Conservation (phyloP, 1,140 invertebrate species). For the Harpegnathos saltator region DNA sequence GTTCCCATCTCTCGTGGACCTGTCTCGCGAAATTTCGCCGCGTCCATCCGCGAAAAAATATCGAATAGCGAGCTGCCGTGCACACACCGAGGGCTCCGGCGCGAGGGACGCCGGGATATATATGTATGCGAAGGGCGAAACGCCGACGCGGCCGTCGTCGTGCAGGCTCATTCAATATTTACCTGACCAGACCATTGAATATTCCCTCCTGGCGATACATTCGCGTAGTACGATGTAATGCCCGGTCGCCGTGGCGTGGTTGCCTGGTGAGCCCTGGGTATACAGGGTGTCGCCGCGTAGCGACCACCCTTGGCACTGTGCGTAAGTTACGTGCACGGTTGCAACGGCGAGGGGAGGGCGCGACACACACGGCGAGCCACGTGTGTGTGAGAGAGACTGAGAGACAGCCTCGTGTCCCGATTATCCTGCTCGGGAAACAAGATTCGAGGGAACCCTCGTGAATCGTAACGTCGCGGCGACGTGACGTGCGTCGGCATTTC, state of each 20-base stretch:
- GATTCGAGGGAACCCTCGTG: too few species aligned
- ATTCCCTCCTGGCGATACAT: conserved; percentile 78
- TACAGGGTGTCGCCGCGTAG: conserved; percentile 42
- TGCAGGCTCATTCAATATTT: conserved; percentile 79
- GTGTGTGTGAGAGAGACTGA: too few species aligned
- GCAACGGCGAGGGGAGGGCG: too few species aligned
- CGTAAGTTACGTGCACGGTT: neutral
- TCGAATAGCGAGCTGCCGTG: neutral
- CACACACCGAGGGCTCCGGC: neutral
- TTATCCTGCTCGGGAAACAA: too few species aligned
- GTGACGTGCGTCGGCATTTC: too few species aligned
- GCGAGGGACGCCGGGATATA: conserved; percentile 1
- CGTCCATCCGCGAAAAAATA: conserved; percentile 9
- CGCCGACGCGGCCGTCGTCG: conserved; percentile 30
- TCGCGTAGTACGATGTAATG: conserved; percentile 77
- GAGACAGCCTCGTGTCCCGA: too few species aligned
- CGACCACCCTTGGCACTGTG: neutral
- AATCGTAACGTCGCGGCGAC: too few species aligned
- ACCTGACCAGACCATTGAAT: conserved; percentile 79
- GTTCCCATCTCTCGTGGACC: too few species aligned
- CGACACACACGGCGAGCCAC: too few species aligned
- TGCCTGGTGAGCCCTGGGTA: neutral
- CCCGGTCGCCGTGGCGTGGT: conserved; percentile 58
- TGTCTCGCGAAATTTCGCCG: conserved; percentile 14
- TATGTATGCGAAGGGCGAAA: neutral